These are phyloP conservation scores for Danio choprae DNA, from an alignment of 2,797 vertebrate species.

Conservation along the genomic window DNA sequence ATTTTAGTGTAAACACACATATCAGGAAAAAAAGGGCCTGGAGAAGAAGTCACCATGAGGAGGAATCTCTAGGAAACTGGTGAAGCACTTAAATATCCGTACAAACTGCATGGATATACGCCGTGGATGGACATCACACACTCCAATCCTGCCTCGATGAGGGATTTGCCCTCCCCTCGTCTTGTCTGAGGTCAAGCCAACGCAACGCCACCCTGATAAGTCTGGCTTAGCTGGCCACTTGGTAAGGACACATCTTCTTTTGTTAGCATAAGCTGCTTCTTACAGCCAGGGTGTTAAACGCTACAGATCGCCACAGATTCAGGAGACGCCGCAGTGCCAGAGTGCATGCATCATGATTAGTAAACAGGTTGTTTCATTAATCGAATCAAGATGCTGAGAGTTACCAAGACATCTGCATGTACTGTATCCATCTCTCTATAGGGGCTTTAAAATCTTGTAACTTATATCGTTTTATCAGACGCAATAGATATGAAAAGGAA, in stretches of 20 bases:
- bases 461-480: conserved; percentile 25
- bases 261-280: conserved; percentile 77
- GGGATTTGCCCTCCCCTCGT: conserved; percentile 76
- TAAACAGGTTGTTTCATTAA: conserved; percentile 50
- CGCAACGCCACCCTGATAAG: conserved; percentile 79
- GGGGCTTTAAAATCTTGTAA: not conserved
- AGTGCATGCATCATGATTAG: conserved; percentile 61
- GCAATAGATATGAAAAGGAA: conserved; percentile 25
- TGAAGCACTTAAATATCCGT: conserved; percentile 1
- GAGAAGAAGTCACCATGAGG: conserved; percentile 40
- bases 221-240: conserved; percentile 84
- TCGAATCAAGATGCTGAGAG: conserved; percentile 14
- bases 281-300: conserved; percentile 72
- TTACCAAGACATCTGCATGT: not conserved
- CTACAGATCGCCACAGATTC: conserved; percentile 67
- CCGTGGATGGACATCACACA: conserved; percentile 61
- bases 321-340: conserved; percentile 65
- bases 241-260: conserved; percentile 83
- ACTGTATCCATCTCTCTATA: not conserved
- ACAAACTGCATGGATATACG: conserved; percentile 64
- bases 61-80: conserved; percentile 32
- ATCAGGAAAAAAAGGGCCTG: conserved; percentile 17
- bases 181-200: conserved; percentile 80
- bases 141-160: conserved; percentile 66
- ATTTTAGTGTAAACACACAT: conserved; percentile 42